Evolutionary conservation across 2,113 vertebrate species (phyloP), one percentile per base, ranked within the genome.

Genomic region (Rhadina sibilatrix): DNA sequence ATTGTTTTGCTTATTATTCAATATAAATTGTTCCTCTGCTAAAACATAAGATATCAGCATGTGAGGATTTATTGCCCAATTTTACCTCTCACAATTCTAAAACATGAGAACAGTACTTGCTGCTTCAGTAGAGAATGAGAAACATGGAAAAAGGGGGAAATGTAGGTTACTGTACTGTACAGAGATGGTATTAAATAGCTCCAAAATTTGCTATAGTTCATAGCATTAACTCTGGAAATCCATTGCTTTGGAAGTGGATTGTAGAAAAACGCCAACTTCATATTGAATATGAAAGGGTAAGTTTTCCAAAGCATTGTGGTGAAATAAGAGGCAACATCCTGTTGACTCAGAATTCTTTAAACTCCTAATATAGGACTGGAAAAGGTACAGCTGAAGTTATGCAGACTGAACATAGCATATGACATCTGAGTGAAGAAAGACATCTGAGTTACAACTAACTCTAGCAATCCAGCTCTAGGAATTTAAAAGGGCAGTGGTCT

Each of bases 1-100:
- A 97, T 94, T 96, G 93, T 96, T 98, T 98, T 98, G 83, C 96
- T 97, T 98, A 97, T 97, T 97, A 97, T 97, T 97, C 89, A 97
- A 93, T 96, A 96, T 94, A 97, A 97, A 95, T 97, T 96, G 79
- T 97, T 97, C 96, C 90, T 95, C 80, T 97, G 87, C 74, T 95
- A 95, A 97, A 97, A 96, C 83, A 97, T 85, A 97, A 96, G 94
- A 87, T 93, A 97, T 93, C 90, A 97, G 65, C 70, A 84, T 95
- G 69, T 89, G 96, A 95, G 85, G 71, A 97, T 98, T 98, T 97
- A 97, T 97, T 97, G 81, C 75, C 83, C 80, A 91, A 71, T 97
- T 98, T 97, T 83, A 82, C 87, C 90, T 88, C 89, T 91, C 78
- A 92, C 49, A 37, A 9, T 97, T 96, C 94, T 96, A 61, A 96